These are phyloP conservation scores for Chromobotia macracanthus DNA, from an alignment of 2,797 vertebrate species.

Conservation along the genomic window DNA sequence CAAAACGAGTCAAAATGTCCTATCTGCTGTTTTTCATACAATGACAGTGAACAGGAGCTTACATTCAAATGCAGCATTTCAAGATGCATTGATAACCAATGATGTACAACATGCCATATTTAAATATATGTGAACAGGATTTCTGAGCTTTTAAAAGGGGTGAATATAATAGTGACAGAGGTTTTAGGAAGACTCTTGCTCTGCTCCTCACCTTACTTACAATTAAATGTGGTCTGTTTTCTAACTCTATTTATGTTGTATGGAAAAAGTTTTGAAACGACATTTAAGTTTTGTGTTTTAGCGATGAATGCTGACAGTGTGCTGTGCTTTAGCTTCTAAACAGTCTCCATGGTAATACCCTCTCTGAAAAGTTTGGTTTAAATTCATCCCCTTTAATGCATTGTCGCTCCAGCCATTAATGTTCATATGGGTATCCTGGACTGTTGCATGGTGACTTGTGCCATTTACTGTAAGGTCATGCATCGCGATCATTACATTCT, in stretches of 20 bases:
- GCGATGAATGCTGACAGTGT: background rate
- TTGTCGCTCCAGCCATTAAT: background rate
- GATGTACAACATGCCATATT: no score
- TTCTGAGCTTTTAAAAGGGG: no score
- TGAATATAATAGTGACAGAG: no score
- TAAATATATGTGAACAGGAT: no score
- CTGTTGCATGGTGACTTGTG: background rate
- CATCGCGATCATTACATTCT: background rate
- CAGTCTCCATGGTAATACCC: background rate
- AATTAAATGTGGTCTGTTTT: no score
- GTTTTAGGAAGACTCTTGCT: no score
- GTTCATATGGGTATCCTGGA: background rate
- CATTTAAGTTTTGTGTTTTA: background rate
- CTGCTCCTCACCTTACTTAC: no score
- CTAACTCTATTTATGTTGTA: background rate
- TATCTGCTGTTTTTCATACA: no score
- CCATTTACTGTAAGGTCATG: background rate
- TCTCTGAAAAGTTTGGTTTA: slow-evolving; percentile 1
- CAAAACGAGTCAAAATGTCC: no score
- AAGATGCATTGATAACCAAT: no score
- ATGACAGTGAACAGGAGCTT: no score
- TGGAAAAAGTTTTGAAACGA: background rate
- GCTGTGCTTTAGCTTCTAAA: background rate
- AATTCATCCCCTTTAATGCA: background rate
- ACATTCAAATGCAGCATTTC: no score